phyloP scores from a whole-genome alignment of 2,888 invertebrate species.

The Rhamnusium bicolor region DNA sequence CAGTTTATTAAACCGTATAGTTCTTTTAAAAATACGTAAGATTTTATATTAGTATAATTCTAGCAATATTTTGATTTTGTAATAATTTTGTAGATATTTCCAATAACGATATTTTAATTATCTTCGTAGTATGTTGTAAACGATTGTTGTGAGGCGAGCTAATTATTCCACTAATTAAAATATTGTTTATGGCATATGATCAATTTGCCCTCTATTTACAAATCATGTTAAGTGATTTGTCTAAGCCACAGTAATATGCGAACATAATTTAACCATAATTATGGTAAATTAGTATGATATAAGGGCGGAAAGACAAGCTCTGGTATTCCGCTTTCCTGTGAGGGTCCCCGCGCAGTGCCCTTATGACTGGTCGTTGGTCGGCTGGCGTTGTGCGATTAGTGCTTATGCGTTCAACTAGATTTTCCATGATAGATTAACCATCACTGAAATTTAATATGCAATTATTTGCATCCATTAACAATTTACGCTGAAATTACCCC shows the following conservation, averaged over 20 bases:
- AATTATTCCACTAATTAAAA: conserved; percentile 38
- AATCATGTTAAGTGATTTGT: conserved; percentile 16
- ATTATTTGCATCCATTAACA: conserved; percentile 42
- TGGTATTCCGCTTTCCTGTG: background rate
- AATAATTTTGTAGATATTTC: too few relatives aligned
- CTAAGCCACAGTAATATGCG: conserved; percentile 1
- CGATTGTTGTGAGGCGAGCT: too few relatives aligned
- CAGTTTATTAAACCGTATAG: too few relatives aligned
- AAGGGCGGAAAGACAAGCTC: background rate
- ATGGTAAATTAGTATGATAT: background rate
- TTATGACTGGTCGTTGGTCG: background rate
- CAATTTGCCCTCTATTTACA: conserved; percentile 17
- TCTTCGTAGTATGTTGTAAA: too few relatives aligned
- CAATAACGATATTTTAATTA: too few relatives aligned
- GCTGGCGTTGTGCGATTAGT: background rate
- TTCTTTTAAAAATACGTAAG: too few relatives aligned
- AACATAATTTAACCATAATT: conserved; percentile 3
- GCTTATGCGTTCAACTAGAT: background rate
- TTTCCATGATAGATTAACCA: conserved; percentile 6
- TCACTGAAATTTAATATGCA: conserved; percentile 31
- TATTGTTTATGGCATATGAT: conserved; percentile 40
- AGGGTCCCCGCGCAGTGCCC: background rate
- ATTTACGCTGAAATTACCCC: conserved; percentile 34
- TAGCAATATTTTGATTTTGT: too few relatives aligned
- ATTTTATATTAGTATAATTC: too few relatives aligned